These are phyloP conservation scores for Cantharis rustica DNA, from an alignment of 2,888 invertebrate genomes.

Conservation along the genomic window DNA sequence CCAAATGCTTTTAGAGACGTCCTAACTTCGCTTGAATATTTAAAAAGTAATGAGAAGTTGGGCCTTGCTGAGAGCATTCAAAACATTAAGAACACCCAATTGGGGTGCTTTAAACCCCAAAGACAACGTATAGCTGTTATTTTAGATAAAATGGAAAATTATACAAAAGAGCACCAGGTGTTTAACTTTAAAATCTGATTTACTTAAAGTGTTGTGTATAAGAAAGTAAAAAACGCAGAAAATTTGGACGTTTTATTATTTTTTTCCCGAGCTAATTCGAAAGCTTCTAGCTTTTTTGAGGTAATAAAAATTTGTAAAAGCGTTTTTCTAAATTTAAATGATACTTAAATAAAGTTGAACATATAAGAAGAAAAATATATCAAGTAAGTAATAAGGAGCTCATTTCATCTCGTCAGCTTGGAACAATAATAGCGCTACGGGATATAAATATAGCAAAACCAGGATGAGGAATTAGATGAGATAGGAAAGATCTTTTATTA, in stretches of 20 bases:
- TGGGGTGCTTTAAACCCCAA: conserved; percentile 44
- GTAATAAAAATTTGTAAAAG: background rate
- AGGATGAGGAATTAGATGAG: conserved; percentile 28
- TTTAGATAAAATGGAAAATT: conserved; percentile 42
- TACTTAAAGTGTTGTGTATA: conserved; percentile 25
- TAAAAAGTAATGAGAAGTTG: conserved; percentile 54
- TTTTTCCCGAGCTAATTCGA: background rate
- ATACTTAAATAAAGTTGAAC: background rate
- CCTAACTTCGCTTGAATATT: conserved; percentile 55
- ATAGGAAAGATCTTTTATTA: conserved; percentile 44
- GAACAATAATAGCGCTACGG: conserved; percentile 19
- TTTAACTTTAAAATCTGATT: conserved; percentile 44
- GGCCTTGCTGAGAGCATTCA: conserved; percentile 42
- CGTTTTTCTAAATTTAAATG: background rate
- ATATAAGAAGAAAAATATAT: background rate
- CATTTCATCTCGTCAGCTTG: conserved; percentile 33
- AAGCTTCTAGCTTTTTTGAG: background rate
- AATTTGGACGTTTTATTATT: background rate
- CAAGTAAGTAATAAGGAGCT: background rate
- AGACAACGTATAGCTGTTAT: conserved; percentile 51
- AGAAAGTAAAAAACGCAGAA: background rate
- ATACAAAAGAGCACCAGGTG: conserved; percentile 41
- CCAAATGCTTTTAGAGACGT: conserved; percentile 68
- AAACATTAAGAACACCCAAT: conserved; percentile 50
- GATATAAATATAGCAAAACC: conserved; percentile 22